Percentiles rank a stretch among this genome's conserved stretches.
These are phyloP conservation scores for Cephus cinctus DNA, from an alignment of 1,140 invertebrate genomes.

Conservation along the genomic window DNA sequence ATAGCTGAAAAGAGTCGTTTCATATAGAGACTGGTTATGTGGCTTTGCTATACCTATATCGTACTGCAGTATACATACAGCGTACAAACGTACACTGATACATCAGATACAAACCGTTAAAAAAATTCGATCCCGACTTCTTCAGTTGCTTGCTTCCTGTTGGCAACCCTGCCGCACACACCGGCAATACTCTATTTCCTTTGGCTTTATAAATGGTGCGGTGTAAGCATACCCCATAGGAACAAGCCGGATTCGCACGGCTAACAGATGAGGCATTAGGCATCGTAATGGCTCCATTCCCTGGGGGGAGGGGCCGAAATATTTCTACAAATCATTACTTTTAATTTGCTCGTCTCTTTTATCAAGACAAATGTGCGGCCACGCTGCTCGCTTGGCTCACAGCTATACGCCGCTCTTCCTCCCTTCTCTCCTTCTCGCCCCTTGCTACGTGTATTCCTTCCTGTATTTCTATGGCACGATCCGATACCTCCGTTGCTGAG, in stretches of 20 bases:
- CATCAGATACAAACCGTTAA: no score
- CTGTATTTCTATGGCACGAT: no score
- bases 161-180: no score
- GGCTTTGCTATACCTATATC: no score
- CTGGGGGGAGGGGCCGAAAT: constrained; percentile 43
- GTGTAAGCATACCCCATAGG: constrained; percentile 52
- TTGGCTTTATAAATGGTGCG: constrained; percentile 49
- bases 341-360: constrained; percentile 54
- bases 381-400: background rate
- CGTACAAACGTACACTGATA: no score
- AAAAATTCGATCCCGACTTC: no score
- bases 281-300: constrained; percentile 48
- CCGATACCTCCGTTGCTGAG: no score
- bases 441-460: no score
- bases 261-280: constrained; percentile 53
- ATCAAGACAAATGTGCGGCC: constrained; percentile 48
- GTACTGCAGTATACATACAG: no score
- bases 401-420: no score
- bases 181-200: constrained; percentile 37
- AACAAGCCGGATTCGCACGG: constrained; percentile 43
- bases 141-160: no score
- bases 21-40: background rate
- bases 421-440: no score
- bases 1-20: background rate
- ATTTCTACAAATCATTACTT: constrained; percentile 60